Evolutionary conservation across 2,113 vertebrate genomes (phyloP), one percentile per base, ranked within the genome.

Genomic region (Eulacestoma nigropectus): DNA sequence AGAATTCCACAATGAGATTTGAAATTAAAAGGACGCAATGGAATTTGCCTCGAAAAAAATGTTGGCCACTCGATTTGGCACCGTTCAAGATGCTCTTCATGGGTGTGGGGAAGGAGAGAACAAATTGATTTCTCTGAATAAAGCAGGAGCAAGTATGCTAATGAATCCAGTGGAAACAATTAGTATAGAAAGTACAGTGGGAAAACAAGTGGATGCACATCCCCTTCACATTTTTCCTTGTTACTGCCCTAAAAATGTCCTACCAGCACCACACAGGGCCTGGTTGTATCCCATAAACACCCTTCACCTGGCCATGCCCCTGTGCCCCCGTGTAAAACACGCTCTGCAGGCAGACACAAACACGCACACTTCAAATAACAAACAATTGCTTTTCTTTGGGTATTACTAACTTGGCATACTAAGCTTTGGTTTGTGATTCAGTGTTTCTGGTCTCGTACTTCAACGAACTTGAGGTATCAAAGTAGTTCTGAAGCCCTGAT

Each of bases 21-120:
- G 96, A 96, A 98, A 98, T 96, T 98, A 88, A 97, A 97, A 98
- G 92, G 90, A 95, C 1, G 21, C 93, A 92, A 68, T 93, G 93
- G 97, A 96, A 98, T 98, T 94, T 96, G 92, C 74, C 60, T 97
- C 30, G 60, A 90, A 97, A 97, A 77, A 90, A 90, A 65, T 63
- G 62, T 25, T 92, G 90, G 96, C 91, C 81, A 47, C 77, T 94
- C 0, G 1, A n/a, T 59, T 44, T 86, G 95, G 72, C 94, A 92
- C 77, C 21, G 63, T 74, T 79, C 52, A 57, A 96, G 89, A 92
- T 7, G 6, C 47, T 89, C 93, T 60, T 88, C 57, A 68, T 65
- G 87, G 94, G 25, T 69, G 79, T 23, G 75, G 70, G 57, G 67
- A 96, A 84, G 67, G 60, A 81, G 89, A 63, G 86, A 89, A 92